Evolutionary conservation across 2,113 vertebrate genomes (phyloP), one percentile per base, ranked within the genome.

Genomic region (Corvus moneduloides): DNA sequence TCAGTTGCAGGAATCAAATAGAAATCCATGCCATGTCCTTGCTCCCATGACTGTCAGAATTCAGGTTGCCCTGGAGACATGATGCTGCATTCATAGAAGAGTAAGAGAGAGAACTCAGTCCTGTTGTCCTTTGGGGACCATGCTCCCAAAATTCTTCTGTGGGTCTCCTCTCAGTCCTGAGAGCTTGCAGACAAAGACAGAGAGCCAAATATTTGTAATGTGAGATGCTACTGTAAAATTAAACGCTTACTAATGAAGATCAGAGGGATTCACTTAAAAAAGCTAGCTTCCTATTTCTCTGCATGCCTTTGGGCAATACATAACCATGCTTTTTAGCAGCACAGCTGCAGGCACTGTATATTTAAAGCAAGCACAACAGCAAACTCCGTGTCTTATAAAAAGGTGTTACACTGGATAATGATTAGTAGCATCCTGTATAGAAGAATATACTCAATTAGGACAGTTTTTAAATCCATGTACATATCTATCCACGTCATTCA

Each of bases 141-240:
- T 7, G 9, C 61, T 92, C 68, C 44, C 24, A 10, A 94, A 94
- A 86, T 97, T 91, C 87, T 73, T 96, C 49, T 55, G 26, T 35
- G 8, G 52, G 33, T 76, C 62, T 84, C 26, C 51, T 90, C 74
- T 67, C 81, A 95, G 75, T 74, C 79, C 54, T 4, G 6, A 55
- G 82, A 97, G 69, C 16, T 79, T 2, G 10, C 52, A 93, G 63
- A n/a, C 17, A 96, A 93, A 96, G 81, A 93, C 17, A 96, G 94
- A 96, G 81, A 93, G 84, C 19, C 90, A 85, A 94, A 37, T 83
- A 85, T 84, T 97, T 97, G 95, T 94, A 97, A 97, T 86, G 76
- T 2, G 73, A 48, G 94, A 8, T 72, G 64, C 90, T 95, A 91
- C 86, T 35, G 82, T 76, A 96, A 96, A 83, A 95, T 94, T 92